These are phyloP conservation scores for Pedetes capensis DNA, from an alignment of 2,113 vertebrate genomes.

Conservation along the genomic window DNA sequence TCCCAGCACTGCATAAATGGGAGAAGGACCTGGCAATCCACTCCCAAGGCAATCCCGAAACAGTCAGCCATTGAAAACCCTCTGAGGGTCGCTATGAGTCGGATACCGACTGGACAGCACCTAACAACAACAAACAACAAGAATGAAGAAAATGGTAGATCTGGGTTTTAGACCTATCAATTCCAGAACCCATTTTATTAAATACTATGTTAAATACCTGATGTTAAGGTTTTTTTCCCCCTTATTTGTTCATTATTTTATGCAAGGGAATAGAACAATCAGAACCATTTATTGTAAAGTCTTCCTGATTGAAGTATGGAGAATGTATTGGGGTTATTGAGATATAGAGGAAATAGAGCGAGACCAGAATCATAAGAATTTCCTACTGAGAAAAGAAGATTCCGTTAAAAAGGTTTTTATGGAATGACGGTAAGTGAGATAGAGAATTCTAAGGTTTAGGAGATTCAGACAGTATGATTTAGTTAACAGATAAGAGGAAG, in stretches of 20 bases:
- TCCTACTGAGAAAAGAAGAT: background rate
- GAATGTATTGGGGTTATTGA: background rate
- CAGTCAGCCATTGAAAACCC: too few species aligned
- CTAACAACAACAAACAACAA: too few species aligned
- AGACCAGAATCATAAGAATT: background rate
- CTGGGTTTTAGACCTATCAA: background rate
- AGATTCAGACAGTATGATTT: background rate
- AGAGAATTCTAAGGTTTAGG: background rate
- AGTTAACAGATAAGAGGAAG: background rate
- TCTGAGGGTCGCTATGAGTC: too few species aligned
- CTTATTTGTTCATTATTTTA: constrained; percentile 11
- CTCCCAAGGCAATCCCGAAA: too few species aligned
- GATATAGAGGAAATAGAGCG: background rate
- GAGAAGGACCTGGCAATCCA: too few species aligned
- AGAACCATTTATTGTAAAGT: background rate
- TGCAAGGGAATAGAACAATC: background rate
- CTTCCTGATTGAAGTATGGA: background rate
- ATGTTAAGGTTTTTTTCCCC: background rate
- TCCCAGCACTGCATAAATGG: too few species aligned
- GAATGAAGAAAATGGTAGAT: background rate
- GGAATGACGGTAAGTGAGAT: background rate
- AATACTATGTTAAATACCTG: background rate
- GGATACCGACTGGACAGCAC: too few species aligned
- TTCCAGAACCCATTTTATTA: background rate
- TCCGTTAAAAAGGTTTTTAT: background rate